These are phyloP conservation scores for Gorsachius magnificus DNA, from an alignment of 2,797 vertebrate species.

Conservation along the genomic window DNA sequence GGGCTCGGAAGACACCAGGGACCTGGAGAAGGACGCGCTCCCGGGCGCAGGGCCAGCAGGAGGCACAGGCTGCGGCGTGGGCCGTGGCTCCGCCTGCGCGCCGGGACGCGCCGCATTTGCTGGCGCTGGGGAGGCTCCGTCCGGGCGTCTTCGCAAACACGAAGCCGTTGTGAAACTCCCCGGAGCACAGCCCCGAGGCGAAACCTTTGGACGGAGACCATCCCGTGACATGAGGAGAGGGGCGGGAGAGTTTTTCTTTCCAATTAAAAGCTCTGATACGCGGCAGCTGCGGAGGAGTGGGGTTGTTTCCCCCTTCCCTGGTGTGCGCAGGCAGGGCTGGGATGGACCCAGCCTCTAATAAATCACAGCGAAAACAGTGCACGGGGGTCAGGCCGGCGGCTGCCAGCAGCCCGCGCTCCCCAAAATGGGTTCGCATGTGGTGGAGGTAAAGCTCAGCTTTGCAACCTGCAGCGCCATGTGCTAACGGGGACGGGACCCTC, in stretches of 20 bases:
- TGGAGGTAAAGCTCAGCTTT: not conserved
- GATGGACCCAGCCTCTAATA: not conserved
- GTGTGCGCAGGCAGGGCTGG: not conserved
- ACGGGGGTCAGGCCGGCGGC: not conserved
- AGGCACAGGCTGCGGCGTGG: accelerated
- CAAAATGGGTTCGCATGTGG: accelerated
- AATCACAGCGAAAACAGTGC: not conserved
- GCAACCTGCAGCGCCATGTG: accelerated
- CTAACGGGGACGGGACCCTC: not conserved
- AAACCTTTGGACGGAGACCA: not conserved
- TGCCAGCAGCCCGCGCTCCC: not conserved
- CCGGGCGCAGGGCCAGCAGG: not conserved
- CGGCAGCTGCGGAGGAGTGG: not conserved
- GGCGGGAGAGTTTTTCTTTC: not conserved
- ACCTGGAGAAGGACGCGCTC: not conserved
- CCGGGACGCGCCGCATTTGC: accelerated
- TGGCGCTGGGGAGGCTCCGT: accelerated
- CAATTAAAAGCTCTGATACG: not conserved
- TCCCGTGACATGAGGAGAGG: accelerated
- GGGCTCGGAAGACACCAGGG: not conserved
- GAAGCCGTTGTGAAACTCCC: not conserved
- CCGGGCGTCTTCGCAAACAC: accelerated
- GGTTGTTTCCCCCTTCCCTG: not conserved
- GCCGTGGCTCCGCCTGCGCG: accelerated
- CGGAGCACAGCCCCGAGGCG: accelerated